A percentile compares a stretch with the other conserved stretches of the same genome.
These are phyloP conservation scores for Danio rerio DNA, from an alignment of 2,113 vertebrate species.

Conservation along the genomic window GRCz12tu NC_133197.1:11264001-11264500, in stretches of 20 bases:
- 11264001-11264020: no score
- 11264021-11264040: no score
- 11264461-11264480: no score
- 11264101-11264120: slow-evolving; percentile 93
- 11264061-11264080: no score
- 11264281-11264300: neutral
- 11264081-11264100: no score
- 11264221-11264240: slow-evolving; percentile 96
- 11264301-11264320: neutral
- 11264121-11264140: slow-evolving; percentile 94
- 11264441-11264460: neutral
- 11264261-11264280: slow-evolving; percentile 85
- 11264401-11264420: slow-evolving; percentile 98
- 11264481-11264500: no score
- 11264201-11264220: slow-evolving; percentile 96
- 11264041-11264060: no score
- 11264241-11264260: slow-evolving; percentile 96
- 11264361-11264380: slow-evolving; percentile 92
- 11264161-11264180: slow-evolving; percentile 94
- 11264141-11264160: slow-evolving; percentile 92
- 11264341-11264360: slow-evolving; percentile 95
- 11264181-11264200: slow-evolving; percentile 99
- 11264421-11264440: slow-evolving; percentile 95
- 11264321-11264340: neutral
- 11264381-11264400: slow-evolving; percentile 92